These are phyloP conservation scores for Macrotus californicus DNA, from an alignment of 2,113 vertebrate genomes.

Conservation along the genomic window DNA sequence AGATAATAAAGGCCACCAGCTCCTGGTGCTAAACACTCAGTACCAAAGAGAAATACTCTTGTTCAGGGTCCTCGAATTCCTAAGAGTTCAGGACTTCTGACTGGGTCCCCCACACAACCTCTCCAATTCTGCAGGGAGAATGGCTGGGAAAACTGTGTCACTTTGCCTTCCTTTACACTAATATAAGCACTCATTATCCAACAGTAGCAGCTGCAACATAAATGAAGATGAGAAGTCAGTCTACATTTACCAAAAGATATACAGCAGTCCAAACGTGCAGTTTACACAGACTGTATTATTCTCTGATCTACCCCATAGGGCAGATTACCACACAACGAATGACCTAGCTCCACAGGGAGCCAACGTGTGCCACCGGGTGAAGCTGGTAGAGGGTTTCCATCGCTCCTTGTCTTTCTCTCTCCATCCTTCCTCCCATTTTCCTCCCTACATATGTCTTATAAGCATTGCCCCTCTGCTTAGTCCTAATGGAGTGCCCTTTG, in stretches of 20 bases:
- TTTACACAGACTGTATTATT: neutral
- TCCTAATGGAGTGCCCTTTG: neutral
- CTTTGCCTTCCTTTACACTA: neutral
- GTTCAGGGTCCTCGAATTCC: neutral
- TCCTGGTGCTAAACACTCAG: neutral
- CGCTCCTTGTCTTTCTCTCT: neutral
- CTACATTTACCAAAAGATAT: slow-evolving; percentile 35
- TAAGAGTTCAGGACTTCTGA: neutral
- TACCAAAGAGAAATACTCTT: neutral
- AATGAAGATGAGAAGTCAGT: slow-evolving; percentile 30
- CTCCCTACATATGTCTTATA: neutral
- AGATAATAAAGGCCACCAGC: neutral
- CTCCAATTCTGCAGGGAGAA: slow-evolving; percentile 17
- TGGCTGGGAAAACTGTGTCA: neutral
- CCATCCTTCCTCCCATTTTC: neutral
- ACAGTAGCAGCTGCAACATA: slow-evolving; percentile 29
- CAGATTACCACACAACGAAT: neutral
- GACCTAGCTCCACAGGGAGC: neutral
- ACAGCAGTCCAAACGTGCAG: slow-evolving; percentile 1
- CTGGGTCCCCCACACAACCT: neutral
- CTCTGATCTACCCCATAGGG: neutral
- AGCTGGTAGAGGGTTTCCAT: neutral
- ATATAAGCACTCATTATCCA: slow-evolving; percentile 12
- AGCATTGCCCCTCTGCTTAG: slow-evolving; percentile 3
- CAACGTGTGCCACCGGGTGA: neutral